phyloP scores from a whole-genome alignment of 2,797 vertebrate genomes.

The Microctenopoma lineatum region DNA sequence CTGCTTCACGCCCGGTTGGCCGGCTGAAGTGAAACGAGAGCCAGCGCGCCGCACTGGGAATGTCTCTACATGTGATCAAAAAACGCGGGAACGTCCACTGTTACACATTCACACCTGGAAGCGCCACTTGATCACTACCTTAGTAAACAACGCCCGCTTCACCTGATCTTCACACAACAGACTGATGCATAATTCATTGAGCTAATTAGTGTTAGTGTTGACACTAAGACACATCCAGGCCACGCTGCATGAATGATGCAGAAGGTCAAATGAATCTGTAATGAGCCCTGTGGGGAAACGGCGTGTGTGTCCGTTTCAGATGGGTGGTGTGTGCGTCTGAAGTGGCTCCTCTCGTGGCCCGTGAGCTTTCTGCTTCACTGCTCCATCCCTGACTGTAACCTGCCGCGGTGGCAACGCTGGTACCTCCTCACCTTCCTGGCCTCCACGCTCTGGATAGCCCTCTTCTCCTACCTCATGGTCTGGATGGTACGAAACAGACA shows the following conservation, averaged over 20 bases:
- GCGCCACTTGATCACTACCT: neutral
- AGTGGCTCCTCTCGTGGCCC: slow-evolving; percentile 86
- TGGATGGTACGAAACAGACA: slow-evolving; percentile 84
- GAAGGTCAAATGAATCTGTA: slow-evolving; percentile 32
- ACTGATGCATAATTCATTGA: slow-evolving; percentile 19
- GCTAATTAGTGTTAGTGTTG: slow-evolving; percentile 39
- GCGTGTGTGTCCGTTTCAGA: slow-evolving; percentile 57
- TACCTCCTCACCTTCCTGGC: slow-evolving; percentile 85
- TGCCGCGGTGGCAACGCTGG: slow-evolving; percentile 83
- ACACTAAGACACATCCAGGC: slow-evolving; percentile 21
- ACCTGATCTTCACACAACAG: slow-evolving; percentile 1
- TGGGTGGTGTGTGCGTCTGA: slow-evolving; percentile 66
- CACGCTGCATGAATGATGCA: slow-evolving; percentile 44
- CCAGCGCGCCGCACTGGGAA: too few species aligned
- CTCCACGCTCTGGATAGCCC: slow-evolving; percentile 86
- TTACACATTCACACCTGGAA: too few species aligned
- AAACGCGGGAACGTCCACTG: too few species aligned
- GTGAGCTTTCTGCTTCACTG: slow-evolving; percentile 79
- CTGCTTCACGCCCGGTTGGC: too few species aligned
- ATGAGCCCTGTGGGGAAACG: slow-evolving; percentile 17
- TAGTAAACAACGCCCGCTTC: slow-evolving; percentile 1
- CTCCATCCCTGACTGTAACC: slow-evolving; percentile 84
- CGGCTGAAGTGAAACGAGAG: too few species aligned
- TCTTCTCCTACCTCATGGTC: slow-evolving; percentile 91
- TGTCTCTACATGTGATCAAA: too few species aligned